phyloP scores from a whole-genome alignment of 2,888 invertebrate species.

The Tholera decimalis region DNA sequence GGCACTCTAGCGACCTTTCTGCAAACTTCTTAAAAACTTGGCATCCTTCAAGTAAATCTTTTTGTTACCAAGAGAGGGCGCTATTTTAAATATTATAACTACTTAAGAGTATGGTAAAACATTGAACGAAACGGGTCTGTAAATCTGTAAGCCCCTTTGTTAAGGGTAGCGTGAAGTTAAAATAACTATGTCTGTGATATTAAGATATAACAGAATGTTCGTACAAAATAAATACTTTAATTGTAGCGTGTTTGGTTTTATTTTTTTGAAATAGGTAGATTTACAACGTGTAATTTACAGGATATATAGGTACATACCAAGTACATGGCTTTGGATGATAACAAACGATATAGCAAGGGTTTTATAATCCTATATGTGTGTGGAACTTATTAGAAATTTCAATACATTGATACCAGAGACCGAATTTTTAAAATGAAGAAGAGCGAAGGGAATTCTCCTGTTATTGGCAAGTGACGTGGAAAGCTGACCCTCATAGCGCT shows the following conservation, averaged over 20 bases:
- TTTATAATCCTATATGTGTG: too few species aligned
- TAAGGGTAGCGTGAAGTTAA: conserved; percentile 36
- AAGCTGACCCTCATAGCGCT: too few species aligned
- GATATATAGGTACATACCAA: too few species aligned
- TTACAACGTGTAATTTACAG: too few species aligned
- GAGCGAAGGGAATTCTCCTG: too few species aligned
- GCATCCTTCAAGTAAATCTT: conserved; percentile 37
- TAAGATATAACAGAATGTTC: conserved; percentile 43
- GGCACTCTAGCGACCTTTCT: conserved; percentile 44
- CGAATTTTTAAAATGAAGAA: too few species aligned
- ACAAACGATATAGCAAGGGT: too few species aligned
- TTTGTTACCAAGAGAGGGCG: conserved; percentile 60
- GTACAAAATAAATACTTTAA: conserved; percentile 51
- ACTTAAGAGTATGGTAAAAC: conserved; percentile 17
- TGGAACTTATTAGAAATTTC: too few species aligned
- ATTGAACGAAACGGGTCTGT: conserved; percentile 51
- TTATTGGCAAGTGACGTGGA: too few species aligned
- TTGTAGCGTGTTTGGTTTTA: conserved; percentile 22
- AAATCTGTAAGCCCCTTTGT: conserved; percentile 23
- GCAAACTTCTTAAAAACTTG: conserved; percentile 41
- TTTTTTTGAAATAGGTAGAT: too few species aligned
- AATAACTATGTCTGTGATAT: conserved; percentile 61
- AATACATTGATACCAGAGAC: too few species aligned
- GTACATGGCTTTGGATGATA: too few species aligned
- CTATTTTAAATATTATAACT: conserved; percentile 26